These are phyloP conservation scores for Bungarus multicinctus DNA, from an alignment of 2,113 vertebrate genomes.

Conservation along the genomic window DNA sequence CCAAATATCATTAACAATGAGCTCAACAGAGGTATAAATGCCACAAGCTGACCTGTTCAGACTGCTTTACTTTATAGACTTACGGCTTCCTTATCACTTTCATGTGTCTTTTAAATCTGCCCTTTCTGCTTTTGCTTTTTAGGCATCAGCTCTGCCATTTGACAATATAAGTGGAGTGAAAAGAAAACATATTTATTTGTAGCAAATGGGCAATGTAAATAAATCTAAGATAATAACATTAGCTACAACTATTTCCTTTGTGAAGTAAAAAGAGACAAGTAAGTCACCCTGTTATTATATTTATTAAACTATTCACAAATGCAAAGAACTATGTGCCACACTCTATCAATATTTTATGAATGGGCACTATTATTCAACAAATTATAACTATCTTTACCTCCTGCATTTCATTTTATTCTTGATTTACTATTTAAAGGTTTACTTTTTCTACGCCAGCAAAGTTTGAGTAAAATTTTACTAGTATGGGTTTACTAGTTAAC, in stretches of 20 bases:
- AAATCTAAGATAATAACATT: neutral
- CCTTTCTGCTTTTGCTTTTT: neutral
- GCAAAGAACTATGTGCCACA: neutral
- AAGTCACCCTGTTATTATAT: neutral
- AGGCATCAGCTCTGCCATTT: neutral
- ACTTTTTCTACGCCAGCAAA: neutral
- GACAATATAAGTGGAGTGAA: neutral
- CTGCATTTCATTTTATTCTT: neutral
- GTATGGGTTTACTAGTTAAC: neutral
- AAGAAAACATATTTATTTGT: neutral
- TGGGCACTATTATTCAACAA: neutral
- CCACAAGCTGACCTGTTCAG: slow-evolving; percentile 9
- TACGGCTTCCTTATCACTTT: slow-evolving; percentile 8
- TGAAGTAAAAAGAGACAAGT: neutral
- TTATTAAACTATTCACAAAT: neutral
- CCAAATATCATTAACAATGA: slow-evolving; percentile 26
- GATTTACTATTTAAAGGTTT: neutral
- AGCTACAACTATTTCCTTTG: neutral
- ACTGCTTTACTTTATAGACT: slow-evolving; percentile 22
- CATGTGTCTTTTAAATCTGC: neutral
- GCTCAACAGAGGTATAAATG: slow-evolving; percentile 5
- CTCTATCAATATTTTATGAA: neutral
- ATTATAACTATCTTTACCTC: neutral
- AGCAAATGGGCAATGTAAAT: neutral
- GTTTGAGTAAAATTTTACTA: neutral